phyloP scores from a whole-genome alignment of 2,797 vertebrate genomes.

The Cuculus canorus region DNA sequence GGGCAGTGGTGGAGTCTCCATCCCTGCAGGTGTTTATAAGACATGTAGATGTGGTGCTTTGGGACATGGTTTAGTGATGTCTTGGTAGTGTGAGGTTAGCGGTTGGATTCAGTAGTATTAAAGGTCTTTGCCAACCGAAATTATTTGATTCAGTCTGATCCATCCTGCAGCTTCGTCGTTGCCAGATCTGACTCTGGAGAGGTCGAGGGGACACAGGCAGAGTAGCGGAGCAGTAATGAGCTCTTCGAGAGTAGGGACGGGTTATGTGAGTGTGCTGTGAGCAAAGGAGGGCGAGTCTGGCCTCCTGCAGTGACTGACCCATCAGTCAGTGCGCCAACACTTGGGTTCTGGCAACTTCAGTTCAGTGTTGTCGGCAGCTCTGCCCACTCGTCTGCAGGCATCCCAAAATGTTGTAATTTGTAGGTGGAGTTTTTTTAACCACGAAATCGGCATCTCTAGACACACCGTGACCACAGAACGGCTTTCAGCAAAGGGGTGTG shows the following conservation, averaged over 20 bases:
- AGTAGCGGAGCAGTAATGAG: not conserved
- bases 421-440: not conserved
- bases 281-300: not conserved
- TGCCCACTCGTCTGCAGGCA: not conserved
- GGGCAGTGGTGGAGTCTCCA: too few species aligned
- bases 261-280: not conserved
- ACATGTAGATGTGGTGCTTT: too few species aligned
- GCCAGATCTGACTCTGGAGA: not conserved
- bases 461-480: not conserved
- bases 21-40: too few species aligned
- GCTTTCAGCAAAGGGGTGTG: not conserved
- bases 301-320: not conserved
- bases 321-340: not conserved
- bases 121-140: too few species aligned
- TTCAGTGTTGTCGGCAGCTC: not conserved
- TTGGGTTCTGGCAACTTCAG: not conserved
- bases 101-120: too few species aligned
- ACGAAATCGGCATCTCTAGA: not conserved
- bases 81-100: too few species aligned
- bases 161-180: not conserved
- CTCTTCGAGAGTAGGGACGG: fast-evolving
- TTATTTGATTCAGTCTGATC: not conserved
- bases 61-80: too few species aligned
- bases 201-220: not conserved
- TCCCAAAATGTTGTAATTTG: not conserved